phyloP scores from a whole-genome alignment of 1,140 invertebrate genomes.

The Platyura marginata region DNA sequence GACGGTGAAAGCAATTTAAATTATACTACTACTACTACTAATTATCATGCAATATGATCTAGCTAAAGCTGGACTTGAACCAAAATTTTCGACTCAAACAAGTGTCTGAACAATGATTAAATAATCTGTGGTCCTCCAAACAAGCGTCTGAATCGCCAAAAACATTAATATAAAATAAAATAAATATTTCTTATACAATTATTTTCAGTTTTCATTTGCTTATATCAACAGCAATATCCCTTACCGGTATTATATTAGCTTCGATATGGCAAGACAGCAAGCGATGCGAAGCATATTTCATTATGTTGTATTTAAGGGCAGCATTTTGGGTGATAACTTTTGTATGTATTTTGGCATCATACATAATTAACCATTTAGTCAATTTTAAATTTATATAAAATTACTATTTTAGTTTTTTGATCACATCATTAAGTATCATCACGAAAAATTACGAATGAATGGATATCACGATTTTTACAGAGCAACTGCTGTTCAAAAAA shows the following conservation, averaged over 20 bases:
- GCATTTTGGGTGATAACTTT: constrained; percentile 39
- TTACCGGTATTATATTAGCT: constrained; percentile 35
- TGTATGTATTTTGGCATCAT: constrained; percentile 17
- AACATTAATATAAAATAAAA: neutral
- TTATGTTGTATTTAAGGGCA: constrained; percentile 40
- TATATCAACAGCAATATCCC: constrained; percentile 32
- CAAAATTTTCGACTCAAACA: neutral
- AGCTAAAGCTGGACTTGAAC: neutral
- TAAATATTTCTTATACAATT: neutral
- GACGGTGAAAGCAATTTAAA: too few species aligned
- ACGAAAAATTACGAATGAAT: constrained; percentile 34
- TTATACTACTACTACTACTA: too few species aligned
- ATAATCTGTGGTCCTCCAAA: neutral
- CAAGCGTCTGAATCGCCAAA: neutral
- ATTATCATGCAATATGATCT: too few species aligned
- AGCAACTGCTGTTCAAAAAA: constrained; percentile 34
- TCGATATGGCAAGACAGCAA: constrained; percentile 29
- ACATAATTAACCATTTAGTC: neutral
- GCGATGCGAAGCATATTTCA: constrained; percentile 44
- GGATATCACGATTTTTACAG: constrained; percentile 49
- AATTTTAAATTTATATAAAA: neutral
- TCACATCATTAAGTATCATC: constrained; percentile 32
- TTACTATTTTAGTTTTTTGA: constrained; percentile 28
- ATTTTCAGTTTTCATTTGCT: constrained; percentile 24
- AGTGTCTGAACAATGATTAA: neutral